These are phyloP conservation scores for Pharmacophagus antenor DNA, from an alignment of 2,888 invertebrate genomes.

Conservation along the genomic window DNA sequence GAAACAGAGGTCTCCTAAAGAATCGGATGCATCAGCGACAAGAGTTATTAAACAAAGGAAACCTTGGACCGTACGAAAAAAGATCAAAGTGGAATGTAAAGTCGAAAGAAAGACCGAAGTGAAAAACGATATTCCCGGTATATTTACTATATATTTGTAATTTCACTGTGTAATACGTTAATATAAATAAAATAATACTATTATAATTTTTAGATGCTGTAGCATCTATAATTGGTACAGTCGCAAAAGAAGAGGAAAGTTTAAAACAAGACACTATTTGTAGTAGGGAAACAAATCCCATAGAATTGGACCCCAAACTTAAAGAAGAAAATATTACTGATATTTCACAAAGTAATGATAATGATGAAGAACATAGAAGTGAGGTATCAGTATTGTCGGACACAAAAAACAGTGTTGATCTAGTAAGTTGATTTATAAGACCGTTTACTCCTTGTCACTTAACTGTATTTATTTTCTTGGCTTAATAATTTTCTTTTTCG, in stretches of 20 bases:
- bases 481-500: conserved; percentile 3
- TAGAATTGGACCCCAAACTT: neutral
- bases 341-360: conserved; percentile 6
- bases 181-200: neutral
- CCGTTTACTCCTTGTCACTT: neutral
- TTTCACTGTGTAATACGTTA: neutral
- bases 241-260: conserved; percentile 36
- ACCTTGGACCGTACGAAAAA: conserved; percentile 44
- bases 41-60: conserved; percentile 51
- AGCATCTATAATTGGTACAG: conserved; percentile 66
- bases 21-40: conserved; percentile 34
- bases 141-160: conserved; percentile 20
- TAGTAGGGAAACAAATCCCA: neutral
- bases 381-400: conserved; percentile 40
- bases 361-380: conserved; percentile 11
- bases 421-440: conserved; percentile 28
- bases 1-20: conserved; percentile 42
- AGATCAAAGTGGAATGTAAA: conserved; percentile 36
- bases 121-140: conserved; percentile 57
- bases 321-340: neutral
- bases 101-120: conserved; percentile 38
- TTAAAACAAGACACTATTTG: conserved; percentile 25
- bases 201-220: conserved; percentile 55
- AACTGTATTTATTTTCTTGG: neutral
- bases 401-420: conserved; percentile 39